Base-by-base conservation (phyloP, 2,888 invertebrate genomes). In the Drosophila ezoana region DNA sequence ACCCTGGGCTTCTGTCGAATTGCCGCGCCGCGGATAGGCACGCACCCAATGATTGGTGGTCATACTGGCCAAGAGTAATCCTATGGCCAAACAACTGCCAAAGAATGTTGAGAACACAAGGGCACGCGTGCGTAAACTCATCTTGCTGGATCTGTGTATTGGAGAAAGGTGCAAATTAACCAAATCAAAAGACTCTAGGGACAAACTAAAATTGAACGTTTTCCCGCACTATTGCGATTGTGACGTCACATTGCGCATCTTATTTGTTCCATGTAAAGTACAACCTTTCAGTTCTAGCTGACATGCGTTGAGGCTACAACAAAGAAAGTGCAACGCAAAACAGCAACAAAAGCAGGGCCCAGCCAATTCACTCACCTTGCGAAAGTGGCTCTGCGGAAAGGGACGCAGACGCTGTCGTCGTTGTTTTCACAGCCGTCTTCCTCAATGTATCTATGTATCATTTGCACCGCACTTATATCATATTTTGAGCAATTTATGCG, bases 31-130 rank as follows among this genome's bases (percentile, higher is more conserved):
- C 1, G 96, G 96, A 72, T 93, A 93, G 0, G 96, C 95, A 52
- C 94, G 94, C 38, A 96, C 94, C 97, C 97, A 97, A 82, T 95
- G 94, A 84, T 96, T 95, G 11, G 96, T 96, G 1, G 96, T 96
- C 70, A 97, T 92, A 62, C 96, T 95, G 40, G 95, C 95, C 49
- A 96, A 94, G 18, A 96, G 93, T 37, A 97, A 92, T 18, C 95
- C 95, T 69, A 96, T 94, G 51, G 95, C 95, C 57, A 95, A 92
- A 87, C 96, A 94, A 63, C 95, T 95, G 37, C 96, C 94, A 81
- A 96, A 94, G 90, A 96, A 96, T 67, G 96, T 96, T 76, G 95
- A 94, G 87, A 96, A 95, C 66, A 96, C 95, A 91, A 96, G 94
- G 58, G 95, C 94, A 84, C 95, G 93, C 80, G 95, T 95, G 89